These are phyloP conservation scores for Albula goreensis DNA, from an alignment of 2,113 vertebrate species.

Conservation along the genomic window DNA sequence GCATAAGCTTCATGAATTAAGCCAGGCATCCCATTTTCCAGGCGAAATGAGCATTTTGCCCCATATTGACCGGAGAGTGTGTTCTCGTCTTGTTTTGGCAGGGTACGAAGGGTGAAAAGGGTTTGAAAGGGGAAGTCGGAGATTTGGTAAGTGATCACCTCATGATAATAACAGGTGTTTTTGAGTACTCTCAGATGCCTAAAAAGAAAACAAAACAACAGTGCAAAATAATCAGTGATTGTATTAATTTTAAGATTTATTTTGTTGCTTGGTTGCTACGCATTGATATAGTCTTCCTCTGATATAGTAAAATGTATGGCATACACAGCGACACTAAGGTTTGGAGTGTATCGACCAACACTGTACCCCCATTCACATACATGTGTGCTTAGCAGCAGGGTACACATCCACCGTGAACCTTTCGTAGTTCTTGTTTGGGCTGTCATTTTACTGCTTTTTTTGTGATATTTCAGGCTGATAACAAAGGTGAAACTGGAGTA, in stretches of 20 bases:
- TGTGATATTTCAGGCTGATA: constrained; percentile 59
- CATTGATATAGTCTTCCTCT: background rate
- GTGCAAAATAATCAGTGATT: no score
- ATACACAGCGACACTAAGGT: background rate
- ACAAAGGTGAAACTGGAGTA: constrained; percentile 83
- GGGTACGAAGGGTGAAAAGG: constrained; percentile 57
- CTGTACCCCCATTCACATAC: no score
- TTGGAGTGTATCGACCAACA: background rate
- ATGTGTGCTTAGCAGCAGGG: no score
- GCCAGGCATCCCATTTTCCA: no score
- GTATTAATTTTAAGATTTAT: background rate
- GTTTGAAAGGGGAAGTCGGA: constrained; percentile 59
- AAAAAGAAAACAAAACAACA: no score
- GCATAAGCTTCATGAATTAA: no score
- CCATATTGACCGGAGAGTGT: no score
- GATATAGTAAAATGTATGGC: background rate
- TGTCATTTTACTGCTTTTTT: background rate
- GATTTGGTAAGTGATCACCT: constrained; percentile 48
- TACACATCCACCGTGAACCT: no score
- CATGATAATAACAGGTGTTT: background rate
- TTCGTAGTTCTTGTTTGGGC: background rate
- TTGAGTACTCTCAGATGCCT: no score
- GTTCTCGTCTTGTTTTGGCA: constrained; percentile 34
- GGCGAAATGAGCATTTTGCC: no score
- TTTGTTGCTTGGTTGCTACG: background rate